Base-by-base conservation (phyloP, 2,888 invertebrate species). In the Andrena bicolor region DNA sequence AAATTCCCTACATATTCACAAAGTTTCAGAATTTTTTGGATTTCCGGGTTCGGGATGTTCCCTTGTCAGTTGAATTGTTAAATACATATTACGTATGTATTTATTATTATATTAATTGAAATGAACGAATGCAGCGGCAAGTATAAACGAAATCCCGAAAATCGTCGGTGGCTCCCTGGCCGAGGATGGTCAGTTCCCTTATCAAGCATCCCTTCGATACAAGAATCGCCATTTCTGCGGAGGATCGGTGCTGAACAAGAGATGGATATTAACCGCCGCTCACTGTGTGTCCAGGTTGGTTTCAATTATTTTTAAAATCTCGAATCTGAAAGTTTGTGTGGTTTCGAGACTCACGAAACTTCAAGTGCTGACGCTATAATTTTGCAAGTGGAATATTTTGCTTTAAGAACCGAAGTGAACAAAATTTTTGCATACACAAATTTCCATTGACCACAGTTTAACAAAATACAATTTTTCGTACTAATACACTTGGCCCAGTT, bases 211-310 rank as follows among this genome's bases (percentile, higher is more conserved):
- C 0, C 89, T 96, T 1, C 90, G 96, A 51, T 93, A 93, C 86
- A 95, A 94, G 0, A 93, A 94, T 5, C 94, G 94, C 88, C 96
- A 96, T 87, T 95, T 95, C 90, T 96, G 96, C 84, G 96, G 96
- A 0, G 96, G 95, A 0, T 95, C 96, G 0, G 92, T 96, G 2
- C 90, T 96, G 16, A 95, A 95, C 32, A 94, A 95, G 2, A 92
- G 94, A 51, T 95, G 95, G 70, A 95, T 96, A 26, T 88, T 96
- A 13, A 96, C 96, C 0, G 96, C 96, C 0, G 95, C 96, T 7
- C 96, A 96, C 87, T 96, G 96, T 70, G 94, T 95, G 10, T 93
- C 94, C 49, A 94, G 95, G 96, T 95, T 51, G 1, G 16, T 35
- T 23, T n/a, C 13, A 48, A n/a, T 10, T 23, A 41, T 41, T 41